Evolutionary conservation across 2,113 vertebrate species (phyloP), one percentile per base, ranked within the genome.

Genomic region (Ptilonorhynchus violaceus): DNA sequence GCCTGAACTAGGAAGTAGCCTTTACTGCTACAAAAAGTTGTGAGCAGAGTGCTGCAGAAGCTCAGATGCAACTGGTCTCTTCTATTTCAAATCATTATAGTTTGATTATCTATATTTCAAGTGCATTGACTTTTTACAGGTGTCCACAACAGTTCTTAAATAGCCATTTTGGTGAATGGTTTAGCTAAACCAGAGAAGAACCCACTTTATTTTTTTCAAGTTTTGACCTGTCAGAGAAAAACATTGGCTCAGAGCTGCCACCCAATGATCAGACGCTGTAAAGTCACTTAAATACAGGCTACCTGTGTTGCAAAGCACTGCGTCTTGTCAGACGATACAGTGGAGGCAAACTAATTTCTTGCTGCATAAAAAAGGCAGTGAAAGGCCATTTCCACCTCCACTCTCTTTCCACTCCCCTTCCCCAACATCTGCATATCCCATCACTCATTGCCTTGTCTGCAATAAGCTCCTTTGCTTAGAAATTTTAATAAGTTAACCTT

Each of bases 181-280:
- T 69, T 89, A 62, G 50, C n/a, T 64, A 84, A 74, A n/a, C 7
- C 9, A n/a, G 24, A 70, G 68, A 70, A 78, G 17, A 77, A 72
- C 8, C 8, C 1, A 6, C 30, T 18, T 55, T 58, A n/a, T 35
- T 66, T 7, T 4, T 5, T 3, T 13, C 7, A 22, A 9, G 39
- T 50, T 75, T 72, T 42, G 39, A 42, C 77, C 17, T 27, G n/a
- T 17, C n/a, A 42, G 58, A 52, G 35, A 79, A 64, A 63, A 96
- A 89, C 41, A 55, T 13, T 85, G 76, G 80, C 93, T 96, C 92
- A 93, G 86, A 94, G 91, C 96, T 97, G 96, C 96, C 96, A 96
- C 95, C 96, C 83, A 87, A 94, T 47, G 96, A 72, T 68, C 77
- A 91, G 37, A 93, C 21, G 10, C 42, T 53, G 95, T 76, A 96